Evolutionary conservation across 64 coral and sea anemone genomes (phyloP), one percentile per base, ranked within the genome.

Genomic region (Montipora capricornis): DNA sequence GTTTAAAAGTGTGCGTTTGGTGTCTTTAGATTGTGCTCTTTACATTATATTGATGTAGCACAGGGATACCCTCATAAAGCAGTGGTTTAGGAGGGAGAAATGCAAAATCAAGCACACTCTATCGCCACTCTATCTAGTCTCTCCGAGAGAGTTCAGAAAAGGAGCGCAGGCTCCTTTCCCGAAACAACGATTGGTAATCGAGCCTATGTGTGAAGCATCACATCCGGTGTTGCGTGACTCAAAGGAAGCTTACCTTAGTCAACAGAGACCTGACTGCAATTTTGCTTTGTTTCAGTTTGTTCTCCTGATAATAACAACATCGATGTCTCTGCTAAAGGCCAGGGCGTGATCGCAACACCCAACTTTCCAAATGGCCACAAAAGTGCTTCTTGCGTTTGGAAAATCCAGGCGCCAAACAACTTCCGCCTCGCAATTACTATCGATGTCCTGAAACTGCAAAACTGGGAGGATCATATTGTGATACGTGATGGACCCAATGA

Each of bases 241-340:
- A 64, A 15, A 64, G 3, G 3, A 64, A 64, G 60, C 60, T 13
- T 4, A 75, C 8, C 10, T 45, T 7, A 45, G 4, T 14, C 8
- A 75, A 26, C 19, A 26, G 22, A 5, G 70, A 22, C 4, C 11
- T 45, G 37, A 75, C 7, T 8, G 37, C 37, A 75, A 7, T 45
- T 55, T 81, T 70, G 3, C 13, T 47, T 5, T 71, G 5, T 85
- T 85, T 49, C 44, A 85, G 82, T 14, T n/a, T 85, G 82, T 47
- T 85, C 82, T 85, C 82, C 82, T 15, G 47, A 44, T 5, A 85
- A 85, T 22, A 85, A 44, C 82, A 22, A 85, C 45, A 71, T 85
- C 24, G 45, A 16, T 15, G 70, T 85, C 49, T 64, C 48, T 15
- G 46, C 82, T 12, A 3, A 70, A n/a, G 44, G 48, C 3, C 64